These are phyloP conservation scores for Leptopilina syphax DNA, from an alignment of 2,888 invertebrate genomes.

Conservation along the genomic window DNA sequence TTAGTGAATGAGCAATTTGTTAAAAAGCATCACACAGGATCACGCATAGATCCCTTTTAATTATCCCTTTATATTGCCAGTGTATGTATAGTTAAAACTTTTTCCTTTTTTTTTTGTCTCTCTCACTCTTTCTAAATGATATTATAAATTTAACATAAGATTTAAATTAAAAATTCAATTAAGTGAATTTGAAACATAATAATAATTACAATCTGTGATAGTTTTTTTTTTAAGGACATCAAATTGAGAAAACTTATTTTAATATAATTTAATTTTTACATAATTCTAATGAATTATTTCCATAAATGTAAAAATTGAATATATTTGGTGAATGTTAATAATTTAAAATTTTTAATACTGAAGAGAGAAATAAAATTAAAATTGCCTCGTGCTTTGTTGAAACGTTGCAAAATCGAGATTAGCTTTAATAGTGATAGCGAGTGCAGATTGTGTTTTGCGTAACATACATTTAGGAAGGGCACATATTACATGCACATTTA, in stretches of 20 bases:
- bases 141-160: no score
- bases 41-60: constrained; percentile 13
- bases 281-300: no score
- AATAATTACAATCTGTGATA: no score
- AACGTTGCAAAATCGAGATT: neutral
- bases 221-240: no score
- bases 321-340: no score
- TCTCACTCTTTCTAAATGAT: neutral
- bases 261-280: no score
- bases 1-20: constrained; percentile 29
- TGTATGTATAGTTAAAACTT: neutral
- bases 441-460: constrained; percentile 7
- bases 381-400: neutral
- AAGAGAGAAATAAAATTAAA: no score
- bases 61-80: neutral
- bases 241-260: no score
- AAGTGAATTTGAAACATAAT: no score
- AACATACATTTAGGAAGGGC: constrained; percentile 27
- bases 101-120: neutral
- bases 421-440: neutral
- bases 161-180: no score
- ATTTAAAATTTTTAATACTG: no score
- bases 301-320: no score
- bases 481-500: constrained; percentile 27
- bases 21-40: neutral